Base-by-base conservation (phyloP, 2,113 vertebrate genomes). In the Tenebrosternarchus preto region DNA sequence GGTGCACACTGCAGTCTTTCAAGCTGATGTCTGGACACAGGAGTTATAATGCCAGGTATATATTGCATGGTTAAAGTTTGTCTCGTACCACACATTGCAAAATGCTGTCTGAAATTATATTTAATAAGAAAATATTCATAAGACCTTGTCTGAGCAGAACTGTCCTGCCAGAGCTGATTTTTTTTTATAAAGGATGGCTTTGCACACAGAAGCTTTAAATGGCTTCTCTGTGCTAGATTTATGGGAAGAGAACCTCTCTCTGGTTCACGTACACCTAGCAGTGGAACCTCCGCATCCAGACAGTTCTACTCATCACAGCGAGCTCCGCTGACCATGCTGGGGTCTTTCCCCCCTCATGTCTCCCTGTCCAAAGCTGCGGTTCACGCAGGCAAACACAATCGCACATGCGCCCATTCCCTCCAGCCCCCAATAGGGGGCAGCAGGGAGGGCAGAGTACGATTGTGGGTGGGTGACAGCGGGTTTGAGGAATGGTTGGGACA, bases 231-330 rank as follows among this genome's bases (percentile, higher is more conserved):
- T 4, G 33, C 33, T 36, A 6, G 33, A 2, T 36, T 6, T 4
- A 2, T 50, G 43, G 43, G 43, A 50, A 50, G 9, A 50, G 43
- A 50, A 12, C 39, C 43, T 50, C 43, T 43, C 16, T n/a, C 20
- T 60, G 16, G 19, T 29, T n/a, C 61, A 22, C 78, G 87, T 46
- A 74, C 82, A 85, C 83, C 85, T 81, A 88, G 64, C 56, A 76
- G 86, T 80, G 60, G 87, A 83, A 17, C 17, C 78, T 88, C 90
- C 90, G 89, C 83, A 75, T 87, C 89, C 91, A 89, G 80, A 90
- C 88, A 43, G 33, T 85, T 84, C 59, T 31, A 83, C 84, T 73
- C 56, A 19, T 25, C 77, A 90, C 87, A 89, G 83, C 22, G 76
- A 84, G 88, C 79, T 80, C 83, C 53, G 12, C 46, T 53, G 76